Evolutionary conservation across 2,113 vertebrate genomes (phyloP).

Genomic region (Eulemur macaco): DNA sequence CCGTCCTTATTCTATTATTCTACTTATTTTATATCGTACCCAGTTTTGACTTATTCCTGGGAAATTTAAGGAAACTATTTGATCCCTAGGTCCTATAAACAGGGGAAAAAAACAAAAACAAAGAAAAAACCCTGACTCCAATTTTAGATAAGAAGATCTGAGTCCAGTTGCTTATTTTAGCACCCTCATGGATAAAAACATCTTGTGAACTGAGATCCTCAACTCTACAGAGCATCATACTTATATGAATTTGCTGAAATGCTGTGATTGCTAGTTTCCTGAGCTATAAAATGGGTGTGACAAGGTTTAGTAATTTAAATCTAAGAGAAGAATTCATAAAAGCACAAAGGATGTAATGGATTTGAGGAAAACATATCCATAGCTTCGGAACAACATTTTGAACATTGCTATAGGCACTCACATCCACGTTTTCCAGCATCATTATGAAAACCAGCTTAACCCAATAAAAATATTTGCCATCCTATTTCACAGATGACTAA

Average conservation of each 20-base stretch:
- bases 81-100: background rate
- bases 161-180: background rate
- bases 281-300: background rate
- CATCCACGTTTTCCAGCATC: background rate
- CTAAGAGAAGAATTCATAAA: background rate
- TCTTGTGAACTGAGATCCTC: background rate
- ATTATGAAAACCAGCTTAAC: conserved; percentile 8
- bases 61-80: background rate
- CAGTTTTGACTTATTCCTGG: background rate
- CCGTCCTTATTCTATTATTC: background rate
- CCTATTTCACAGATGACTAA: background rate
- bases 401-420: background rate
- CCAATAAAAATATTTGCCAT: background rate
- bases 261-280: background rate
- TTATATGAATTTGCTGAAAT: background rate
- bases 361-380: background rate
- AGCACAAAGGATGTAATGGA: background rate
- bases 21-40: background rate
- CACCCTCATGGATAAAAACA: background rate
- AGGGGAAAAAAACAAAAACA: background rate
- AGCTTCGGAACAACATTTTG: background rate
- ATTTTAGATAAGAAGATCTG: background rate
- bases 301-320: background rate
- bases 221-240: background rate
- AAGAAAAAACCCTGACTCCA: background rate